Base-by-base conservation (phyloP, 2,113 vertebrate genomes). In the Picathartes gymnocephalus region DNA sequence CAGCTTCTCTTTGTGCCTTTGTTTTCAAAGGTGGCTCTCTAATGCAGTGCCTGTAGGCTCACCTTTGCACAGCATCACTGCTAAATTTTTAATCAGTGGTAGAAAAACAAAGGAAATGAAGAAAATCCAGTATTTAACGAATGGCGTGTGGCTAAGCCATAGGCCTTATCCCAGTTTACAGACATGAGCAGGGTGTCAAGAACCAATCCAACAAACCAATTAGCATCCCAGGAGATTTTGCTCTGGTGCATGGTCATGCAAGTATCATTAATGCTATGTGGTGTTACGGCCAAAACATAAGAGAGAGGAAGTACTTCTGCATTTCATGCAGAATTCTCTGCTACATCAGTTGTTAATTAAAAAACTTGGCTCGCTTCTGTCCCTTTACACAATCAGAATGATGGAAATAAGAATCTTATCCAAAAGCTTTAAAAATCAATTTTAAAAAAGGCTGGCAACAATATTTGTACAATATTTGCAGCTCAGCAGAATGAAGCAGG, bases 381-480 rank as follows among this genome's bases (percentile, higher is more conserved):
- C 81, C 58, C 60, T 82, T 90, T 92, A 70, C 44, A 77, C 5
- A 18, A 73, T 73, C 72, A 68, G 68, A 92, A 73, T 11, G 76
- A 83, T 91, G 71, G 58, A 95, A 94, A 88, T 94, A 91, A 86
- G 80, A 94, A 74, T 39, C 56, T 89, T 92, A 51, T 92, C 80
- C 86, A 94, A 93, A 93, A 86, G 48, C 56, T 91, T 94, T 81
- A 74, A 90, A 93, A 96, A 94, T 73, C 81, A 4, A 53, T 81
- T 91, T 94, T 33, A 60, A 85, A 85, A 89, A 79, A 91, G 60
- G 25, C 65, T 94, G 94, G 86, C 50, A 90, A 50, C 70, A 91
- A 80, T 95, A 72, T 94, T 91, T 91, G 70, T 82, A 70, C 88
- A 95, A 89, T 92, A 91, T 93, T 95, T 95, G 78, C 54, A 86